These are phyloP conservation scores for Diplolepis rosae DNA, from an alignment of 2,888 invertebrate genomes.

Conservation along the genomic window DNA sequence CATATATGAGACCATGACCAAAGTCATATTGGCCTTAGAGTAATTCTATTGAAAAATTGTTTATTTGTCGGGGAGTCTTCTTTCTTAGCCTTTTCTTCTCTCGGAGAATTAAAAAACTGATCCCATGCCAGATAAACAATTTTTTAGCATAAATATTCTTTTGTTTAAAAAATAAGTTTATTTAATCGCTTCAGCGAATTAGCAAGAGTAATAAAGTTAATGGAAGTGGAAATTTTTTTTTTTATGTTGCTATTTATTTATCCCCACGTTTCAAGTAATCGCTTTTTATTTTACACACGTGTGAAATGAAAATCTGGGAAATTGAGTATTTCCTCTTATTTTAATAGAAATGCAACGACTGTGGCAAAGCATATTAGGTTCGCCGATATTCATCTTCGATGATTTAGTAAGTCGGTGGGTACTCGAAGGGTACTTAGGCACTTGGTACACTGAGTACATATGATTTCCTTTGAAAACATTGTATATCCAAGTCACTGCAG, in stretches of 20 bases:
- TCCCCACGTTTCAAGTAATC: neutral
- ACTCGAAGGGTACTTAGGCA: constrained; percentile 26
- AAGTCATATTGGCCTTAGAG: no score
- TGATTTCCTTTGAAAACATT: constrained; percentile 25
- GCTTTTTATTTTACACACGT: neutral
- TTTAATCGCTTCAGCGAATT: no score
- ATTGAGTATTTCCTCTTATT: constrained; percentile 15
- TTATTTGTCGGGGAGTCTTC: no score
- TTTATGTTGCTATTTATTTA: neutral
- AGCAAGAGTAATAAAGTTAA: neutral
- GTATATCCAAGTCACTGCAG: constrained; percentile 12
- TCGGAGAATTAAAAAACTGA: no score
- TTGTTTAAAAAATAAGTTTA: no score
- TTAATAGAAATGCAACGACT: constrained; percentile 14
- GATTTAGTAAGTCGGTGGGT: constrained; percentile 24
- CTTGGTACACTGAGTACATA: constrained; percentile 13
- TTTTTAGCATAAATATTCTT: no score
- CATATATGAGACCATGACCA: no score
- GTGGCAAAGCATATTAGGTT: constrained; percentile 24
- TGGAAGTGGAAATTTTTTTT: neutral
- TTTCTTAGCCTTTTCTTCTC: no score
- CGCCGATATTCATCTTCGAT: constrained; percentile 20
- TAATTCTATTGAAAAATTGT: no score
- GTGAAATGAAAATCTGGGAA: constrained; percentile 17
- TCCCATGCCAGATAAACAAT: no score